Base-by-base conservation (phyloP, 2,888 invertebrate species). In the Deroplatys truncata region DNA sequence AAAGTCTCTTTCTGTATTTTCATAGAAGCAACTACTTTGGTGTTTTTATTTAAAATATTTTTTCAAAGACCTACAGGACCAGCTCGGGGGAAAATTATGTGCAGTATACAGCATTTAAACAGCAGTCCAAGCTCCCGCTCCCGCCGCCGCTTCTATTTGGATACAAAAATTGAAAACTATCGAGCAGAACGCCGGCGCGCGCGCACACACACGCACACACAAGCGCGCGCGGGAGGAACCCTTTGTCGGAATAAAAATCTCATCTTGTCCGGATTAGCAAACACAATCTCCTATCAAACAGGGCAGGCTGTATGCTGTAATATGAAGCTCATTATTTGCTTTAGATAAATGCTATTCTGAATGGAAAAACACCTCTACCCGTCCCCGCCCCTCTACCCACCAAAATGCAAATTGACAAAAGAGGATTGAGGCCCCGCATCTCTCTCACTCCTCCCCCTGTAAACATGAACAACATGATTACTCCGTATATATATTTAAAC, bases 161-260 rank as follows among this genome's bases (percentile, higher is more conserved):
- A 90, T 85, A 90, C 89, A 90, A 90, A 90, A 89, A 90, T 90
- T 90, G 90, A 87, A 90, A 88, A 90, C 88, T 89, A 88, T 89
- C 88, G 87, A 72, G 56, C 56, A 72, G 56, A 72, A 72, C 56
- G 56, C 56, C 56, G 56, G 56, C 56, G 56, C 56, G 56, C 10
- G 56, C 56, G 7, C 25, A 20, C 56, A 56, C 56, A 20, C 56
- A 56, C 56, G 20, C 56, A 56, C 72, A 31, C 89, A 56, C 85
- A 89, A 28, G 43, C 83, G 43, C 86, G 31, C 35, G 72, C 72
- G 72, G 88, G 72, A 29, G 49, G 28, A 72, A 84, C 84, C 88
- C 89, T 90, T 90, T 90, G 90, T 90, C 88, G 89, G 90, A 89
- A 90, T 90, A 90, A 89, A 90, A 90, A 90, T 90, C 90, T 90